These are phyloP conservation scores for Malurus cyaneus DNA, from an alignment of 2,113 vertebrate genomes.

Conservation along the genomic window DNA sequence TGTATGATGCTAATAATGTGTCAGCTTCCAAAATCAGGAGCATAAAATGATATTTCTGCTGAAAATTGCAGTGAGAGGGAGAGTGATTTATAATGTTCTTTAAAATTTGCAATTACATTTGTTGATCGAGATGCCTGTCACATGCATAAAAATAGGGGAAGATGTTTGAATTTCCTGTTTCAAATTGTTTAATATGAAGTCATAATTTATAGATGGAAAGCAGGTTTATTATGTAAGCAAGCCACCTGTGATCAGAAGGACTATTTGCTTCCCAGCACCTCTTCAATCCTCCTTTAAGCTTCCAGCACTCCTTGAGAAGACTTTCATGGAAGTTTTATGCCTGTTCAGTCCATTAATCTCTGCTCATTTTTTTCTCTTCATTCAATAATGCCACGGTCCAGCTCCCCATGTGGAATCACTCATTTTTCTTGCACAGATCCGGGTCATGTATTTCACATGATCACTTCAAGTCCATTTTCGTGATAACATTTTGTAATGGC, in stretches of 20 bases:
- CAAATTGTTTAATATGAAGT: neutral
- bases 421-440: neutral
- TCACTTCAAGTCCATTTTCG: neutral
- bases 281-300: neutral
- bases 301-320: constrained; percentile 16
- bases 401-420: neutral
- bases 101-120: constrained; percentile 36
- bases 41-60: neutral
- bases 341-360: neutral
- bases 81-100: constrained; percentile 17
- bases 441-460: neutral
- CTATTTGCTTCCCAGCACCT: neutral
- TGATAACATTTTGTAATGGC: neutral
- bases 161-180: neutral
- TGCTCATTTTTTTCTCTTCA: neutral
- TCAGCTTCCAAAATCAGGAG: constrained; percentile 23
- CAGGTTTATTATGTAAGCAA: neutral
- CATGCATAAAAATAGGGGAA: neutral
- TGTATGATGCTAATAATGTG: constrained; percentile 25
- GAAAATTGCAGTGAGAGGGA: neutral
- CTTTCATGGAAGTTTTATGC: constrained; percentile 11
- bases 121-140: neutral
- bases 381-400: neutral
- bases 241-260: neutral
- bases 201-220: neutral